These are phyloP conservation scores for Nothoprocta pentlandii DNA, from an alignment of 2,113 vertebrate genomes.

Conservation along the genomic window DNA sequence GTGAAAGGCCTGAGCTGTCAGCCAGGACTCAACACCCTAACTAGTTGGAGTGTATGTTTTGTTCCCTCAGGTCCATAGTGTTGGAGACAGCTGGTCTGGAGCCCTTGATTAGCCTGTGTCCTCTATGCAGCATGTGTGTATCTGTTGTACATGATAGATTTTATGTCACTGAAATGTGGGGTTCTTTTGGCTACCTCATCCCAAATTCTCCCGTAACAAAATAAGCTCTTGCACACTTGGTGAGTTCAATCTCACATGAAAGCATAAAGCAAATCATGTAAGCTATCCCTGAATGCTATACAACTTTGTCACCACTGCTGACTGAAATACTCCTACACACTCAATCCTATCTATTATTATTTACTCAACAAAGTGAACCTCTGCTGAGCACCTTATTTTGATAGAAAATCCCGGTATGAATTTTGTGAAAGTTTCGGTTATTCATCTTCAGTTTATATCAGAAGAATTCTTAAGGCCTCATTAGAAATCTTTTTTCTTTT, in stretches of 20 bases:
- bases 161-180: not conserved
- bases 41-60: not conserved
- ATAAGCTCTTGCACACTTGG: not conserved
- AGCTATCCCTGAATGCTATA: not conserved
- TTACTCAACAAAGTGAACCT: not conserved
- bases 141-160: not conserved
- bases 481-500: not conserved
- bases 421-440: not conserved
- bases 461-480: not conserved
- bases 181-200: not conserved
- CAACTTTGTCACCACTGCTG: not conserved
- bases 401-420: not conserved
- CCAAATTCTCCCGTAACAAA: not conserved
- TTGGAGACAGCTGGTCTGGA: not conserved
- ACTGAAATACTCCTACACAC: not conserved
- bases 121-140: fast-evolving
- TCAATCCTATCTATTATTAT: not conserved
- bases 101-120: fast-evolving
- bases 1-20: not conserved
- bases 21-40: not conserved
- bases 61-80: not conserved
- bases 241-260: not conserved
- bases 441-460: not conserved
- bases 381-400: not conserved
- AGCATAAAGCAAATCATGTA: not conserved